Percentiles rank a stretch among this genome's conserved stretches.
phyloP scores from a whole-genome alignment of 1,140 invertebrate genomes.

The Drosophila fuyamai region DNA sequence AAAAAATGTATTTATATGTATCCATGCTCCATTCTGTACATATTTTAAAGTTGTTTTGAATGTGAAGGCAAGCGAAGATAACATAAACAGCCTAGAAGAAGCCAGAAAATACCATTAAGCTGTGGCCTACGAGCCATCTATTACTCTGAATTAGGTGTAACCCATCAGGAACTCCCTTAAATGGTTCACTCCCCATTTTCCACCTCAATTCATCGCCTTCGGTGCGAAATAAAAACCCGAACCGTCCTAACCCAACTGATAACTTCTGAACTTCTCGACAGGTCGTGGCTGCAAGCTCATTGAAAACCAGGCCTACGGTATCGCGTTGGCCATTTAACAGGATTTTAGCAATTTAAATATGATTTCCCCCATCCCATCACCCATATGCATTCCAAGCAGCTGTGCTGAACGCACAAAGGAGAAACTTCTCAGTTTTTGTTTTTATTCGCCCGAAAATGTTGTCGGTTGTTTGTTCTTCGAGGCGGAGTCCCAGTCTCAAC shows the following conservation, averaged over 20 bases:
- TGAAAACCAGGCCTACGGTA: conserved; percentile 55
- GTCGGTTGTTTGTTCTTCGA: conserved; percentile 50
- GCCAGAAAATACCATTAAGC: not conserved
- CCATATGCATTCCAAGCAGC: conserved; percentile 70
- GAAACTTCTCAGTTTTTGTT: conserved; percentile 47
- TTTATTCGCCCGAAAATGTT: conserved; percentile 55
- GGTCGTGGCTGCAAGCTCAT: conserved; percentile 36
- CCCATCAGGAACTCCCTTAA: not conserved
- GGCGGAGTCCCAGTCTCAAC: conserved; percentile 58
- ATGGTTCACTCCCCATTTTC: not conserved
- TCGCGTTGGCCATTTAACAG: conserved; percentile 69
- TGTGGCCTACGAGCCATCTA: not conserved
- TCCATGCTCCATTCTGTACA: no score
- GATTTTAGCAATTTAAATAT: conserved; percentile 78
- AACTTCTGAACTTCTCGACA: conserved; percentile 25
- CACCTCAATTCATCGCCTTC: not conserved
- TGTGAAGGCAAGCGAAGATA: not conserved
- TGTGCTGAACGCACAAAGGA: conserved; percentile 24
- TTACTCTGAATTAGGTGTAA: not conserved
- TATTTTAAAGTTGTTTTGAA: not conserved
- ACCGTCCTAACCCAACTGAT: conserved; percentile 21
- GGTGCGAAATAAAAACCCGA: not conserved
- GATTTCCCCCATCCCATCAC: conserved; percentile 43
- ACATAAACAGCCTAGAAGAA: not conserved
- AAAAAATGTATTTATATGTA: no score